Percentiles rank a stretch among this genome's conserved stretches.
Evolutionary conservation across 2,888 invertebrate genomes (phyloP).

Genomic region (Willowsia nigromaculata): DNA sequence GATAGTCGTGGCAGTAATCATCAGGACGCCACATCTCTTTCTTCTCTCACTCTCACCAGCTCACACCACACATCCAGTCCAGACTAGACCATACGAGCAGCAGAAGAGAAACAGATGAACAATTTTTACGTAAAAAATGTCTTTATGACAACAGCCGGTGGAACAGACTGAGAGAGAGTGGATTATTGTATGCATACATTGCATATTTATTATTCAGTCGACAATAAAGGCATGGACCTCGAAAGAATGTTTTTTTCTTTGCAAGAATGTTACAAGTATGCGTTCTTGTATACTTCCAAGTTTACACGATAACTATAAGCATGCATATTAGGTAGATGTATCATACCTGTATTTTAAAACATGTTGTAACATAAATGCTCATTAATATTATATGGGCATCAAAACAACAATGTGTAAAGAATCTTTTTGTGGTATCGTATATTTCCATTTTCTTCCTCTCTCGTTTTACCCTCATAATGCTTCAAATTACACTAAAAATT

Average conservation of each 20-base stretch:
- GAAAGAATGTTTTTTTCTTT: constrained; percentile 7
- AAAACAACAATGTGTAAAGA: too few species aligned
- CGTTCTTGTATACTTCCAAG: too few species aligned
- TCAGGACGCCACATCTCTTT: neutral
- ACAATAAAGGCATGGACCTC: constrained; percentile 22
- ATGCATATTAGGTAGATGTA: too few species aligned
- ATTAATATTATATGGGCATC: too few species aligned
- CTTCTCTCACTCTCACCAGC: neutral
- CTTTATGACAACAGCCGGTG: constrained; percentile 56
- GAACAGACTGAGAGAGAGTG: neutral
- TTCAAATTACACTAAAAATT: neutral
- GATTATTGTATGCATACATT: neutral
- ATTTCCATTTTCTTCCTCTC: neutral
- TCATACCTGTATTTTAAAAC: too few species aligned
- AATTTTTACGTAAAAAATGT: constrained; percentile 13
- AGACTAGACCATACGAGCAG: neutral
- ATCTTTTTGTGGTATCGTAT: too few species aligned
- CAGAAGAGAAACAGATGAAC: constrained; percentile 25
- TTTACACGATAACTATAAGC: too few species aligned
- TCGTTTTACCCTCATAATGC: neutral
- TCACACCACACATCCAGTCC: neutral
- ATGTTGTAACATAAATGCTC: too few species aligned
- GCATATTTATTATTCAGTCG: neutral
- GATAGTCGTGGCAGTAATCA: neutral
- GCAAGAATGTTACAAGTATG: constrained; percentile 3